Evolutionary conservation across 2,888 invertebrate genomes (phyloP).

Genomic region (Polydesmus complanatus): DNA sequence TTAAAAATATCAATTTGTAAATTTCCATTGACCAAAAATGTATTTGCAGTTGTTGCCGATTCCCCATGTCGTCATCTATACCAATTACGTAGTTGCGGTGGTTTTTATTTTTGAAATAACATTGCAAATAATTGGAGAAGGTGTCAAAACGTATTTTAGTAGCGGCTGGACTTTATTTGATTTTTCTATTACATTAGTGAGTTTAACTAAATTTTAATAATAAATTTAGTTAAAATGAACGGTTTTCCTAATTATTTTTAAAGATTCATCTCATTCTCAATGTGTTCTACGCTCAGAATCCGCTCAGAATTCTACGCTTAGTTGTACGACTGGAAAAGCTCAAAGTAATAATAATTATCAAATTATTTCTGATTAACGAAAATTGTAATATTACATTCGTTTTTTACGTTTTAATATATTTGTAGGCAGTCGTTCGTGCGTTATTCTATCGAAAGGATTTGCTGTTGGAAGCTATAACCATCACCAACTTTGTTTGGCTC

Average conservation of each 20-base stretch:
- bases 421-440: conserved; percentile 5
- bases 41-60: no score
- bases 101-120: conserved; percentile 1
- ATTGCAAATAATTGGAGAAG: not conserved
- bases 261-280: not conserved
- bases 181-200: conserved; percentile 7
- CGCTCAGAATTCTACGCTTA: not conserved
- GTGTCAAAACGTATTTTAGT: conserved; percentile 3
- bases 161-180: conserved; percentile 5
- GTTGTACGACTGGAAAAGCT: not conserved
- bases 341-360: no score
- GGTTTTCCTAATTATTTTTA: not conserved
- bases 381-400: not conserved
- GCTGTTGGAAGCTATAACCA: not conserved
- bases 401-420: not conserved
- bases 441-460: not conserved
- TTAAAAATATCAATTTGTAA: no score
- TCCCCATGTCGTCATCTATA: no score
- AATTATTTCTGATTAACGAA: not conserved
- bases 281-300: not conserved
- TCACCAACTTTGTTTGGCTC: not conserved
- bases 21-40: no score
- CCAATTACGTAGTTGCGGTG: not conserved
- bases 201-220: no score
- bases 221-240: not conserved